Percentiles rank a stretch among this genome's conserved stretches.
phyloP scores from a whole-genome alignment of 2,888 invertebrate genomes.

The Orchesella flavescens region DNA sequence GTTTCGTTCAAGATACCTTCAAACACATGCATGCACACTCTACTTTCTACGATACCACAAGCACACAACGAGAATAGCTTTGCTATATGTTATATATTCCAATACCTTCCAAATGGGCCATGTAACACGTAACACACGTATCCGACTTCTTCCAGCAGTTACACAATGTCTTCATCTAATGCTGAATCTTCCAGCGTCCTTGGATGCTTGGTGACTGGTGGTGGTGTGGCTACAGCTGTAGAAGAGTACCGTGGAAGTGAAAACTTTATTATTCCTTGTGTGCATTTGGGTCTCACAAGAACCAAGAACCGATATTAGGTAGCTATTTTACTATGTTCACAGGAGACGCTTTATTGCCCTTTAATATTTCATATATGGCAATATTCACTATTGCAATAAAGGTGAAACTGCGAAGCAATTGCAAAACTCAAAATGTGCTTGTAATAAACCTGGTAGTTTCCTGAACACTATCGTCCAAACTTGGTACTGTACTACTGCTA shows the following conservation, averaged over 20 bases:
- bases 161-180: conserved; percentile 41
- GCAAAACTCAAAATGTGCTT: not conserved
- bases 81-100: not conserved
- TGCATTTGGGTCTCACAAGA: not conserved
- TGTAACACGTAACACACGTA: conserved; percentile 45
- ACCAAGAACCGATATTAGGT: not conserved
- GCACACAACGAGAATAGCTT: not conserved
- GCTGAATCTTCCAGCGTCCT: not conserved
- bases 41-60: not conserved
- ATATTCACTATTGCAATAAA: too few species aligned
- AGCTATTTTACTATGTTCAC: too few species aligned
- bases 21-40: too few species aligned
- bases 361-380: not conserved
- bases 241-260: not conserved
- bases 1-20: too few species aligned
- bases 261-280: not conserved
- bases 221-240: too few species aligned
- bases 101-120: conserved; percentile 57
- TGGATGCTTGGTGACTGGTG: not conserved
- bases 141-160: conserved; percentile 46
- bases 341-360: not conserved
- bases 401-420: not conserved
- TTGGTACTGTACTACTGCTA: not conserved
- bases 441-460: not conserved
- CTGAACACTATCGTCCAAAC: conserved; percentile 1